Base-by-base conservation (phyloP, 2,113 vertebrate species). In the Papio anubis region DNA sequence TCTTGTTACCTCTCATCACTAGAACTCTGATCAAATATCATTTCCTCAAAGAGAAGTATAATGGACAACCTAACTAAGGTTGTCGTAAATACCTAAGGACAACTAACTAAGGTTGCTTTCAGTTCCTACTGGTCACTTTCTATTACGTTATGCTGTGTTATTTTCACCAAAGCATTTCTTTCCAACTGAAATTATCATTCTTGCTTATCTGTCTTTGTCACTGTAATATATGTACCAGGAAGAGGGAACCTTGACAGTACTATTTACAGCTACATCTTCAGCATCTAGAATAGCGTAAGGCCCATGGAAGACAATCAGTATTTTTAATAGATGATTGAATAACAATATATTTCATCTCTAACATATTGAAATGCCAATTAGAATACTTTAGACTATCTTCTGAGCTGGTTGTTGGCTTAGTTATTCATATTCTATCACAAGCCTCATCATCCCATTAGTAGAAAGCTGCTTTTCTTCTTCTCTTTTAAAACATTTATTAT, bases 91-190 rank as follows among this genome's bases (percentile, higher is more conserved):
- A 50, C 48, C 48, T 50, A 50, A 50, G 48, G 48, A 50, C 48
- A 50, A 14, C 12, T n/a, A 93, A 40, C 48, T 27, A 97, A 79
- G 27, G n/a, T 23, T 90, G 68, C 0, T 50, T 66, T 93, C 81
- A 72, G 6, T 90, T 72, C 45, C 50, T 48, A n/a, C 23, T 64
- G 38, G 6, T 73, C 1, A 43, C 27, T 80, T 93, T 61, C 11
- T 45, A 68, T 79, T 78, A 80, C 0, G 32, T 35, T 73, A 35
- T 81, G 16, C 38, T 57, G 8, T 73, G 57, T 85, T 88, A 85
- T 84, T 94, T 95, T 84, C 38, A 94, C 79, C 40, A 83, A 89
- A 94, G 23, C 16, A 25, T 81, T 94, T 86, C 81, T 84, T 83
- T 17, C 23, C 23, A 59, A 82, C n/a, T 17, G 30, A 70, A 23